Base-by-base conservation (phyloP, 2,797 vertebrate genomes). In the Macropodus opercularis region DNA sequence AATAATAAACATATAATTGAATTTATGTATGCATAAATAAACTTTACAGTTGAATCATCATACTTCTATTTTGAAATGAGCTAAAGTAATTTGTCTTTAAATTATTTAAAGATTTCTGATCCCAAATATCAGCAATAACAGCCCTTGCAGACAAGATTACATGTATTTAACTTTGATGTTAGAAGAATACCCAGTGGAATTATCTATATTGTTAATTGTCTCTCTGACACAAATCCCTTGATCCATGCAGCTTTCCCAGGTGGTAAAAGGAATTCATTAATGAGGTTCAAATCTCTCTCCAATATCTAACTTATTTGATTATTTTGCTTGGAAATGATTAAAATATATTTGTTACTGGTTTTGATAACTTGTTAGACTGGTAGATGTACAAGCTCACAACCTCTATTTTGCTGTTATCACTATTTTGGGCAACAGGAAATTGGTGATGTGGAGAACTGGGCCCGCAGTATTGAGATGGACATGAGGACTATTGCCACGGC, bases 361-460 rank as follows among this genome's bases (percentile, higher is more conserved):
- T 29, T 15, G 8, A 21, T 27, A 4, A 24, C 53, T 7, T 5
- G 10, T 46, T 26, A 55, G 17, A 39, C 38, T 57, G 27, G 0
- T 32, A 49, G 26, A 29, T 34, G 18, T 17, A 32, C 5, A 29
- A 10, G 35, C 6, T 14, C 19, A 21, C 39, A 23, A 21, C 23
- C 14, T 7, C 6, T 2, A 8, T 42, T 11, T 5, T 44, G 12
- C 61, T 21, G 7, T 59, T 67, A 0, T 34, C 39, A 4, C 1
- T 51, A 2, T 47, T 62, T 65, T 55, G 17, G n/a, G n/a, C n/a
- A 24, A 24, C 85, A 98, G 97, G 97, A 98, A 89, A 98, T 98
- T 4, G 97, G 97, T 0, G 96, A 98, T 4, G 97, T 98, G 80
- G 96, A 98, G 85, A 98, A 98, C 84, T 98, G 97, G 96, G 96